phyloP scores from a whole-genome alignment of 2,888 invertebrate species.

The Phragmatobia fuliginosa region DNA sequence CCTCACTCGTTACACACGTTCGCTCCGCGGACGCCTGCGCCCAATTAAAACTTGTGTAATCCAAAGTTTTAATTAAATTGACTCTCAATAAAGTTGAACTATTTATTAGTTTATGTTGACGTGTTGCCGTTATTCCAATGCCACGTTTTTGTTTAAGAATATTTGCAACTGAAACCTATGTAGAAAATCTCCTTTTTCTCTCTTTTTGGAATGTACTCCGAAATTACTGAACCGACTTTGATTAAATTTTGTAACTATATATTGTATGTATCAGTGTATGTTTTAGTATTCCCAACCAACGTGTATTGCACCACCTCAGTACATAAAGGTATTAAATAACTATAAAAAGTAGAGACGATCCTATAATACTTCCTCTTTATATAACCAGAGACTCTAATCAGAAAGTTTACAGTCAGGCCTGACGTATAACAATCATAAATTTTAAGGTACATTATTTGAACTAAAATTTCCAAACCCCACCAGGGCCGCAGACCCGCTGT shows the following conservation, averaged over 20 bases:
- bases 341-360: neutral
- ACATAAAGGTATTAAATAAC: too few relatives aligned
- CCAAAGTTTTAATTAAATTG: conserved; percentile 65
- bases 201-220: neutral
- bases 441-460: conserved; percentile 30
- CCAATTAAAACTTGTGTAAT: conserved; percentile 67
- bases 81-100: conserved; percentile 62
- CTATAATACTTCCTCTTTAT: neutral
- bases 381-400: neutral
- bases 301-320: too few relatives aligned
- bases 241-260: neutral
- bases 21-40: conserved; percentile 38
- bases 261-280: too few relatives aligned
- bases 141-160: neutral
- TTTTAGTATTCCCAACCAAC: too few relatives aligned
- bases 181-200: too few relatives aligned
- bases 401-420: conserved; percentile 4
- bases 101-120: conserved; percentile 47
- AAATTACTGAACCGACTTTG: neutral
- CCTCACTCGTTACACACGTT: conserved; percentile 32
- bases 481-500: conserved; percentile 34
- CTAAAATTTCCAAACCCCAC: conserved; percentile 39
- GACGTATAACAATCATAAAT: conserved; percentile 26
- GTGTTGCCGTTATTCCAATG: conserved; percentile 20
- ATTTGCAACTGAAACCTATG: too few relatives aligned